Evolutionary conservation across 1,140 invertebrate species (phyloP).

Genomic region (Diplogasteroides magnus): DNA sequence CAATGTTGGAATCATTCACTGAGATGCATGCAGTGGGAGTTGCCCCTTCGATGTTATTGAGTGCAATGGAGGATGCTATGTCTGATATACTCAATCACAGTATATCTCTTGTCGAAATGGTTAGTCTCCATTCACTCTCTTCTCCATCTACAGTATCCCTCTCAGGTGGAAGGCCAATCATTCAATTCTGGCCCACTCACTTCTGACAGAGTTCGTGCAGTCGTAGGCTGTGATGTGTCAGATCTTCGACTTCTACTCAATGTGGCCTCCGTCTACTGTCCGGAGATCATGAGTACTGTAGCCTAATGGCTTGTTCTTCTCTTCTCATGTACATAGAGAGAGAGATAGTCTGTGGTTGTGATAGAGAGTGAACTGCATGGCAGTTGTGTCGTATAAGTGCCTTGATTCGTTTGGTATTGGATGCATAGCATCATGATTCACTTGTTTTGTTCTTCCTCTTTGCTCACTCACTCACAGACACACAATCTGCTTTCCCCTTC

Average conservation of each 20-base stretch:
- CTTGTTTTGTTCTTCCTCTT: too few species aligned
- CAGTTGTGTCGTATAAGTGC: too few species aligned
- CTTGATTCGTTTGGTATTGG: too few species aligned
- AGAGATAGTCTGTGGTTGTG: neutral
- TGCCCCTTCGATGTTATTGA: conserved; percentile 34
- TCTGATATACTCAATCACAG: conserved; percentile 17
- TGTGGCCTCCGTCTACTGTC: conserved; percentile 45
- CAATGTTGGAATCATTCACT: conserved; percentile 39
- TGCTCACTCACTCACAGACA: too few species aligned
- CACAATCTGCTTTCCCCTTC: too few species aligned
- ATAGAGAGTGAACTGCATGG: neutral
- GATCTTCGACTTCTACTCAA: conserved; percentile 45
- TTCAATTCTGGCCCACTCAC: conserved; percentile 13
- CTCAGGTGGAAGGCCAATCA: conserved; percentile 5
- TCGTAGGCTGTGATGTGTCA: conserved; percentile 43
- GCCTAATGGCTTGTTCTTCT: too few species aligned
- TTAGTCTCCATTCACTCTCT: conserved; percentile 16
- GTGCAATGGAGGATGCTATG: conserved; percentile 36
- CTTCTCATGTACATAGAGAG: neutral
- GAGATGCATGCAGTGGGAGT: conserved; percentile 21
- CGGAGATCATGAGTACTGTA: conserved; percentile 31
- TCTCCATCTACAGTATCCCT: neutral
- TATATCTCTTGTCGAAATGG: conserved; percentile 34
- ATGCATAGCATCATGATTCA: too few species aligned
- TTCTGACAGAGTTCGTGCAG: conserved; percentile 36